These are phyloP conservation scores for Coregonus ussuriensis DNA, from an alignment of 2,797 vertebrate species.

Conservation along the genomic window DNA sequence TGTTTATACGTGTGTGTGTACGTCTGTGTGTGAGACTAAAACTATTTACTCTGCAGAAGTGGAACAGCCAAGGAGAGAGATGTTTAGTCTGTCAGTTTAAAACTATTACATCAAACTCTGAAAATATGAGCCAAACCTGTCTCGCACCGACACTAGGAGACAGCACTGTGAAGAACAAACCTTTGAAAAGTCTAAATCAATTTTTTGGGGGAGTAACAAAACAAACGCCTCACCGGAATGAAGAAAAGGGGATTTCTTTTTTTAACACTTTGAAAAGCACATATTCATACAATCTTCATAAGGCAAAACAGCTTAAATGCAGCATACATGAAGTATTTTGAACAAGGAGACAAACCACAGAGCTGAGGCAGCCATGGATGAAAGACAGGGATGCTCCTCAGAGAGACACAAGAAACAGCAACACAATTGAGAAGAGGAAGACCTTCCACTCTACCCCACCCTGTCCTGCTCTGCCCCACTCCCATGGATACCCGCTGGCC, in stretches of 20 bases:
- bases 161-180: conserved; percentile 79
- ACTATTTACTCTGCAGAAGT: conserved; percentile 78
- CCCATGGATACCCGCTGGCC: conserved; percentile 41
- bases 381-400: conserved; percentile 63
- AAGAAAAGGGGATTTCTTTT: conserved; percentile 72
- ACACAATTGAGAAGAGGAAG: conserved; percentile 52
- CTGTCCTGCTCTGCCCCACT: conserved; percentile 20
- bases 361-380: conserved; percentile 43
- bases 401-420: conserved; percentile 40
- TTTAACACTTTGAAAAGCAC: conserved; percentile 77
- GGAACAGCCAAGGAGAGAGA: conserved; percentile 75
- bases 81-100: conserved; percentile 86
- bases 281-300: conserved; percentile 82
- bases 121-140: conserved; percentile 80
- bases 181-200: conserved; percentile 86
- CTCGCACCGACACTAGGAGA: conserved; percentile 76
- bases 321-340: conserved; percentile 73
- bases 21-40: conserved; percentile 50
- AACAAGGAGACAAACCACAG: conserved; percentile 60
- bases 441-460: conserved; percentile 41
- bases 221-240: conserved; percentile 73
- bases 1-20: conserved; percentile 18
- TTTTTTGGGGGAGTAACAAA: conserved; percentile 78
- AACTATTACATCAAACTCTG: conserved; percentile 84
- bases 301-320: conserved; percentile 80